phyloP scores from a whole-genome alignment of 2,888 invertebrate genomes.

The Mystacides longicornis region DNA sequence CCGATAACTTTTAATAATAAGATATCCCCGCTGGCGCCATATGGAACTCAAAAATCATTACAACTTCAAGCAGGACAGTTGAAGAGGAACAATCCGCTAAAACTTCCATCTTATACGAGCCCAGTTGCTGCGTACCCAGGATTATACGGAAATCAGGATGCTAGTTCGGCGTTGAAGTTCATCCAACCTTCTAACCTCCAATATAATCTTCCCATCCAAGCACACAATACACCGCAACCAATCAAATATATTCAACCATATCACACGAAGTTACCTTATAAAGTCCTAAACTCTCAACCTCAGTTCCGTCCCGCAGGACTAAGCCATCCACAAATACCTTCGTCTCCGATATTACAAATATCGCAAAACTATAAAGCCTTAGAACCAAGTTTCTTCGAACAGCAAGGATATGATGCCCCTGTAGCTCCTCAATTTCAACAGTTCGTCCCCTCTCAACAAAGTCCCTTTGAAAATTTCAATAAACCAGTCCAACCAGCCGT shows the following conservation, averaged over 20 bases:
- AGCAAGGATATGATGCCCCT: conserved; percentile 42
- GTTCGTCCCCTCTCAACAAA: conserved; percentile 38
- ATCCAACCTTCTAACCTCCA: conserved; percentile 12
- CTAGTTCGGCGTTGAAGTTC: conserved; percentile 12
- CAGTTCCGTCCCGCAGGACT: conserved; percentile 4
- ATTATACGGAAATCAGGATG: conserved; percentile 13
- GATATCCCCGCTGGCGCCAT: background rate
- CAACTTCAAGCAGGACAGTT: background rate
- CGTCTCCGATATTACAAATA: conserved; percentile 15
- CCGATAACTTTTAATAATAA: background rate
- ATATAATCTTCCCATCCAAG: background rate
- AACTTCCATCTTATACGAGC: conserved; percentile 8
- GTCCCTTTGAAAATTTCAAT: conserved; percentile 19
- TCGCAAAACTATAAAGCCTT: conserved; percentile 29
- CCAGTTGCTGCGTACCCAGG: conserved; percentile 12
- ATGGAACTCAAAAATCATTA: background rate
- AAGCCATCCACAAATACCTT: conserved; percentile 1
- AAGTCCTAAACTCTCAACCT: background rate
- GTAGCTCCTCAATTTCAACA: conserved; percentile 46
- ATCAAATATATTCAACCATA: conserved; percentile 6
- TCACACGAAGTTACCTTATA: conserved; percentile 3
- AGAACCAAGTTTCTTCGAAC: conserved; percentile 41
- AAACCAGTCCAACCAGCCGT: conserved; percentile 7
- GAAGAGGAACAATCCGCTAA: background rate
- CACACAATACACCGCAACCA: conserved; percentile 7